Conservation (phyloP, 2,113 vertebrate genomes). For the Nipponia nippon region DNA sequence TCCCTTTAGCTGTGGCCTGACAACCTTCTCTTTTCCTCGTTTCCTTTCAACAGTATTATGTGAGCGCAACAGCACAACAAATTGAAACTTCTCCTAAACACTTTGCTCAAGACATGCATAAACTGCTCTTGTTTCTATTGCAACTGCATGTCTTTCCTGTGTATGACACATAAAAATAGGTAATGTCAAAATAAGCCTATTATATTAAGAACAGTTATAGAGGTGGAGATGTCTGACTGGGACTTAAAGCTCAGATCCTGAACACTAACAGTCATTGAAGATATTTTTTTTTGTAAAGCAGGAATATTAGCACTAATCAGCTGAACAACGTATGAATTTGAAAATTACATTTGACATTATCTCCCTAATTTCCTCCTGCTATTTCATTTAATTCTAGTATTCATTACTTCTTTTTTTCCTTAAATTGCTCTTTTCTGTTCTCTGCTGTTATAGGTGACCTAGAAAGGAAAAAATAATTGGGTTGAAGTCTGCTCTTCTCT, state of each 20-base stretch:
- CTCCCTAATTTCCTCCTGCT: not conserved
- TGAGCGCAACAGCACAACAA: not conserved
- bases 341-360: slow-evolving; percentile 3
- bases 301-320: not conserved
- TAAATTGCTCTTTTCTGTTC: not conserved
- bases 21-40: not conserved
- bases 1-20: not conserved
- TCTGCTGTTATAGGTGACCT: not conserved
- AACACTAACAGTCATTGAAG: not conserved
- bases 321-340: not conserved
- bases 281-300: not conserved
- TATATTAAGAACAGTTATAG: not conserved
- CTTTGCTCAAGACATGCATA: not conserved
- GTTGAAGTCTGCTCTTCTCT: not conserved
- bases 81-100: not conserved
- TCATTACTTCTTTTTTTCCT: not conserved
- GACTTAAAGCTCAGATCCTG: not conserved
- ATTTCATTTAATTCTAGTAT: not conserved
- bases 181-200: slow-evolving; percentile 13
- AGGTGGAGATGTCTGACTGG: not conserved
- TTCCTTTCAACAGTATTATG: not conserved
- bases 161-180: not conserved
- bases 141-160: not conserved
- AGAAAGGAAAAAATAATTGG: not conserved
- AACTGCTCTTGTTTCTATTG: not conserved